Evolutionary conservation across 2,888 invertebrate genomes (phyloP).

Genomic region (Isotomurus palustris): DNA sequence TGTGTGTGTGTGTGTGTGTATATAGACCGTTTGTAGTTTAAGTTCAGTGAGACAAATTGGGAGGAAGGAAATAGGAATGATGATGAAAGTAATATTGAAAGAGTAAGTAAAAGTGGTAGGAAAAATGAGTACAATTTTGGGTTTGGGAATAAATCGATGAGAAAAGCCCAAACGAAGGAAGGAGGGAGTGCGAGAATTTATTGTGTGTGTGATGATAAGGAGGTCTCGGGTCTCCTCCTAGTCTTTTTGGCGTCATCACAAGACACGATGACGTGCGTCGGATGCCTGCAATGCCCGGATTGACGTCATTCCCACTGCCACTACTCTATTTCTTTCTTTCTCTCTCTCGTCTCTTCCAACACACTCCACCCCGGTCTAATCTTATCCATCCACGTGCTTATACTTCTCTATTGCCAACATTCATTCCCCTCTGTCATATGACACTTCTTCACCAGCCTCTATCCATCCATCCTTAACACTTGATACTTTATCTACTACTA

Average conservation of each 20-base stretch:
- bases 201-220: neutral
- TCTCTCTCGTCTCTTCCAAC: conserved; percentile 2
- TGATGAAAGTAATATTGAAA: too few species aligned
- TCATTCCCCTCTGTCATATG: neutral
- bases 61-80: too few species aligned
- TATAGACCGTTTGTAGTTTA: too few species aligned
- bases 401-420: neutral
- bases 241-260: conserved; percentile 41
- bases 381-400: conserved; percentile 23
- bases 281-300: conserved; percentile 38
- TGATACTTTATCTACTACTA: too few species aligned
- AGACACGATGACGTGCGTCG: conserved; percentile 43
- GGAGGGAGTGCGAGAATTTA: neutral
- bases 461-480: neutral
- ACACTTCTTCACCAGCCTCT: neutral
- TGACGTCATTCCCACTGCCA: conserved; percentile 45
- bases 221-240: too few species aligned
- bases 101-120: too few species aligned
- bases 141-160: neutral
- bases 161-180: neutral
- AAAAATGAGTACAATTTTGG: too few species aligned
- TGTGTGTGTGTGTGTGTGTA: too few species aligned
- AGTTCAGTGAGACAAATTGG: too few species aligned
- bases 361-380: conserved; percentile 1
- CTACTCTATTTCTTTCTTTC: conserved; percentile 15